Conservation (phyloP, 2,113 vertebrate genomes). For the rabbit (Oryctolagus cuniculus) region mOryCun1.1 NC_091439.1:77055001-77055500, state of each 20-base stretch:
- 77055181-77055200: neutral
- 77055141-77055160: neutral
- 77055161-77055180: neutral
- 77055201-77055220: neutral
- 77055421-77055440: neutral
- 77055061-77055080: neutral
- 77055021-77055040: neutral
- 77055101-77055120: neutral
- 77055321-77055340: neutral
- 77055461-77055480: neutral
- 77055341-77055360: neutral
- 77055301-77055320: neutral
- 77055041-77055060: neutral
- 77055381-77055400: neutral
- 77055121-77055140: conserved; percentile 30
- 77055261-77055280: neutral
- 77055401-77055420: neutral
- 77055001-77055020: neutral
- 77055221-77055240: neutral
- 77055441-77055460: neutral
- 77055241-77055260: neutral
- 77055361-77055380: neutral
- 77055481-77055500: neutral
- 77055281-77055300: neutral
- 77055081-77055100: conserved; percentile 38